Evolutionary conservation across 2,888 invertebrate genomes (phyloP), one percentile per base, ranked within the genome.

Genomic region (Villa cingulata): DNA sequence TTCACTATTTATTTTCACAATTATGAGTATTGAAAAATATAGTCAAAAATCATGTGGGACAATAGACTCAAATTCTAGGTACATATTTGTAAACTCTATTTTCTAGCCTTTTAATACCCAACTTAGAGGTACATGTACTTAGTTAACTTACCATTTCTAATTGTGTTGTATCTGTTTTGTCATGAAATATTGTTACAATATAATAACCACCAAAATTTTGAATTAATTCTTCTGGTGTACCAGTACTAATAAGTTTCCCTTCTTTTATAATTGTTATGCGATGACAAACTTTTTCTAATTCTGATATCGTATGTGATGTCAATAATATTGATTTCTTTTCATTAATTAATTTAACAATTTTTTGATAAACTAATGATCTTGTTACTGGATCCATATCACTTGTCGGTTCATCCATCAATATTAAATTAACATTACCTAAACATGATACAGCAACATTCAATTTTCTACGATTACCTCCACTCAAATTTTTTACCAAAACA

Each of bases 321-420:
- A 70, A 54, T n/a, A 70, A 60, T 4, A 70, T 63, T 1, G 68
- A 65, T 0, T 68, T 59, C 3, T 62, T 60, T 2, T 62, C 61
- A 4, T 57, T 53, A 20, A 67, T 53, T 39, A 70, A 53, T 37
- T 65, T 59, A 37, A 61, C 59, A 23, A 70, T 66, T 29, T 68
- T 62, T 18, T 60, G 60, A 50, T 70, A 70, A 10, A 70, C 65
- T 46, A 69, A 58, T 3, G 62, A 59, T 17, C 70, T 57, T 2
- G 69, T 70, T 3, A 71, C 65, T 7, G 83, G 82, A 70, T 83
- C 83, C 49, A 83, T 80, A 7, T 82, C 83, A 47, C 77, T 78
- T 0, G 82, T 82, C 1, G 84, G 86, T 60, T 86, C 86, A 61
- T 86, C 86, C 62, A 88, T 70, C 43, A 87, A 72, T 16, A 86